Evolutionary conservation across 2,888 invertebrate species (phyloP), one percentile per base, ranked within the genome.

Genomic region (Latrodectus elegans): DNA sequence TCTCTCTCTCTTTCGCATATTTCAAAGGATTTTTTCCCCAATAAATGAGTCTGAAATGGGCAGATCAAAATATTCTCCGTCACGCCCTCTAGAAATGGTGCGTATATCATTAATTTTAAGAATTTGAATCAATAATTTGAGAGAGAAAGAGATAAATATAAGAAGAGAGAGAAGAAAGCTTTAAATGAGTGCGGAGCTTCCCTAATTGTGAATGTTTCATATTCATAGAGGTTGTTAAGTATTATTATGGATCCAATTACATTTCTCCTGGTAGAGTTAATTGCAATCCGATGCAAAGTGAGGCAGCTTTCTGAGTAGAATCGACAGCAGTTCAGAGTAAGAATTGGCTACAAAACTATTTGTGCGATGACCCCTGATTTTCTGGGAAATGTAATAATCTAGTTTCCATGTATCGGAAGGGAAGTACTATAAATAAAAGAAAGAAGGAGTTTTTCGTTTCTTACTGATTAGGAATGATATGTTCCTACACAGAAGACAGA

Each of bases 181-280:
- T 60, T 60, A 12, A 60, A 10, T 38, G 38, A 38, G 6, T 38
- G 6, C 38, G 6, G 38, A 38, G 38, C 38, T 38, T 60, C 60
- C 60, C 10, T 60, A 60, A 60, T 60, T 60, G 60, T 60, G 60
- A 11, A 60, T 60, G 60, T n/a, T 60, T 60, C 60, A 60, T 60
- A 60, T 60, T 60, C 60, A 60, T 60, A 77, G 51, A 71, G 71
- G 68, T 68, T 38, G 72, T 72, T 65, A 65, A 49, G 73, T 52
- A 51, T 80, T 72, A 73, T 80, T 80, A 80, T 38, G 52, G 14
- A 17, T n/a, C 52, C 80, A 80, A 80, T 80, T 80, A 80, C 15
- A 26, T 14, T 51, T 51, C 68, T 15, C 15, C 10, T 53, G 22
- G 53, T 53, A 68, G 22, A 17, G 67, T 15, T 68, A 77, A 68